These are phyloP conservation scores for Trinorchestia longiramus DNA, from an alignment of 1,140 invertebrate genomes.

Conservation along the genomic window DNA sequence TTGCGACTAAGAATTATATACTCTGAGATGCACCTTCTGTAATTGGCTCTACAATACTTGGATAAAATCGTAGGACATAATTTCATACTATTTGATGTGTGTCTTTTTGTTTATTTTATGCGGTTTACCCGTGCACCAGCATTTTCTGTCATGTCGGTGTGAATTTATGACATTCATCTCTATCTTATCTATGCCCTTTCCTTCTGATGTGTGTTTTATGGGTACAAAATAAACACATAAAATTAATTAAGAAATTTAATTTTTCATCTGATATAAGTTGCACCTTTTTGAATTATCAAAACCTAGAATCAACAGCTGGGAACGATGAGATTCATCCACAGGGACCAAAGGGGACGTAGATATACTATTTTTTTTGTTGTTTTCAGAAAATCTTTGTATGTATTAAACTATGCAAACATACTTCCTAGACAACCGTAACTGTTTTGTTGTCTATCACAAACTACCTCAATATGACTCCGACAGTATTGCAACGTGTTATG, in stretches of 20 bases:
- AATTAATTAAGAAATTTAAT: not conserved
- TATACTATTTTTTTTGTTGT: too few species aligned
- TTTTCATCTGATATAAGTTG: not conserved
- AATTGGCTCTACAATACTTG: not conserved
- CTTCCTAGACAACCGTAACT: too few species aligned
- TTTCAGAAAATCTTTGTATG: too few species aligned
- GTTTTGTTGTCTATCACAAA: too few species aligned
- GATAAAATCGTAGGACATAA: not conserved
- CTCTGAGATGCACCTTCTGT: too few species aligned
- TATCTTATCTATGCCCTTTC: not conserved
- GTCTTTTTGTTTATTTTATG: not conserved
- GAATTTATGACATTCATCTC: not conserved
- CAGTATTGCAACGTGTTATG: too few species aligned
- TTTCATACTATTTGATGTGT: not conserved
- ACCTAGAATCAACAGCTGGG: too few species aligned
- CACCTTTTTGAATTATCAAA: not conserved
- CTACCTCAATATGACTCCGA: too few species aligned
- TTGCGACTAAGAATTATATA: too few species aligned
- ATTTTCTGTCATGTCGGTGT: not conserved
- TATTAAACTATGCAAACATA: too few species aligned
- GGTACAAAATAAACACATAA: not conserved
- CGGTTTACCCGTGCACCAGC: not conserved
- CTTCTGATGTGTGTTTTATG: not conserved
- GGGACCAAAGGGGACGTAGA: too few species aligned
- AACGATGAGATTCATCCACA: too few species aligned